Evolutionary conservation across 2,888 invertebrate species (phyloP), one percentile per base, ranked within the genome.

Genomic region (Mongoloraphidia duomilia): DNA sequence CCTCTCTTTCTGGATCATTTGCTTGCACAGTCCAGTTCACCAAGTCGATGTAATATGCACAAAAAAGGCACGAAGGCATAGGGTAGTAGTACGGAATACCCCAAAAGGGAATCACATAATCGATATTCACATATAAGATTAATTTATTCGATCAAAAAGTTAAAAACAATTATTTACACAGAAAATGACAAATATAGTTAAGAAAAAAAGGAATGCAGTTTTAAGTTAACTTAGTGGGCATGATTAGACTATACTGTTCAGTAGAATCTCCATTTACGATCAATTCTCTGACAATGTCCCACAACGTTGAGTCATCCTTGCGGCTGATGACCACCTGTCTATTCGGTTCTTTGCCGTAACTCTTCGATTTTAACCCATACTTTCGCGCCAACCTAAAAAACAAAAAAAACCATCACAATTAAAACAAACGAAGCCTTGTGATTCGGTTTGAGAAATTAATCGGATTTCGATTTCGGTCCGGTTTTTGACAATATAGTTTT

Each of bases 271-370:
- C 74, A 39, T 65, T 58, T 13, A 57, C 54, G 49, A 68, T 58
- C 2, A 77, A 58, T 59, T 71, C 68, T 12, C 64, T 57, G 9
- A 76, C 61, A n/a, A 77, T 61, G 53, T 72, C 65, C 34, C 56
- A 54, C 6, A 68, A 62, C 14, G 65, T 60, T n/a, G 26, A 26
- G 26, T 3, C 5, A 38, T 72, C 58, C 56, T 72, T 75, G 38
- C 71, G 65, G 17, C 71, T 72, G 2, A 77, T 61, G 2, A 73
- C 69, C 49, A 78, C 57, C 43, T 65, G 72, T 13, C 77, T 63
- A 11, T 68, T 62, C 17, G 61, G 59, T 3, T 65, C 66, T 35
- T 64, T 66, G 1, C 76, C 76, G 48, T 68, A 66, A 59, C 77
- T 77, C 10, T 63, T 64, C 33, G 71, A 73, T 54, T 71, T 73